phyloP scores from a whole-genome alignment of 2,797 vertebrate genomes.

The Xenops minutus region DNA sequence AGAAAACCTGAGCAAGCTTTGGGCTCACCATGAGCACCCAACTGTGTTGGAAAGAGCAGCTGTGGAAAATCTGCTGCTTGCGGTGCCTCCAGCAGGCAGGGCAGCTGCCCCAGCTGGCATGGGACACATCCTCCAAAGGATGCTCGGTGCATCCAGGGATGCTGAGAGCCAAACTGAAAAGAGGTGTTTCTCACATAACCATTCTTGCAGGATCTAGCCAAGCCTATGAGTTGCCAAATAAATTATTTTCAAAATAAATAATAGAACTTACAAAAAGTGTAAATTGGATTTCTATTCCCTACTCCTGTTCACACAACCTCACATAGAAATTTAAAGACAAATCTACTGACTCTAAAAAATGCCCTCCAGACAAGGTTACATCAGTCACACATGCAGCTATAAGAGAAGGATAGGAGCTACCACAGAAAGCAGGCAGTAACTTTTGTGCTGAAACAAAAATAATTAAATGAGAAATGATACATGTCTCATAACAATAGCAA shows the following conservation, averaged over 20 bases:
- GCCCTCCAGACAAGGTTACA: not conserved
- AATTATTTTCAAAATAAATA: not conserved
- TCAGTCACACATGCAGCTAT: not conserved
- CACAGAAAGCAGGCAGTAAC: not conserved
- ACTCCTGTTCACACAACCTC: not conserved
- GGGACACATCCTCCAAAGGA: not conserved
- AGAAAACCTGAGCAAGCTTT: not conserved
- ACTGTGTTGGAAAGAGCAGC: not conserved
- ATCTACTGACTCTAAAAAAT: not conserved
- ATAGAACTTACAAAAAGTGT: not conserved
- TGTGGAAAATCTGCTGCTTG: not conserved
- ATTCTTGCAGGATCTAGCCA: not conserved
- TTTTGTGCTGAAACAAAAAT: constrained; percentile 61
- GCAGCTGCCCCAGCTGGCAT: not conserved
- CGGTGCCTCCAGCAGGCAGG: not conserved
- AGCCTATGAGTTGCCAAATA: not conserved
- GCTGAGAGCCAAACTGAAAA: not conserved
- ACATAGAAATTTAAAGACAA: not conserved
- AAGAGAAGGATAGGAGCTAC: not conserved
- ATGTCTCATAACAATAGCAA: constrained; percentile 46
- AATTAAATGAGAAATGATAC: constrained; percentile 29
- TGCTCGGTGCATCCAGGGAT: not conserved
- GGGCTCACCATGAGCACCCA: not conserved
- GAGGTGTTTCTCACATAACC: not conserved
- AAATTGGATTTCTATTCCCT: not conserved